A percentile compares a stretch with the other conserved stretches of the same genome.
Evolutionary conservation across 2,113 vertebrate genomes (phyloP).

Genomic region (Rissa tridactyla): DNA sequence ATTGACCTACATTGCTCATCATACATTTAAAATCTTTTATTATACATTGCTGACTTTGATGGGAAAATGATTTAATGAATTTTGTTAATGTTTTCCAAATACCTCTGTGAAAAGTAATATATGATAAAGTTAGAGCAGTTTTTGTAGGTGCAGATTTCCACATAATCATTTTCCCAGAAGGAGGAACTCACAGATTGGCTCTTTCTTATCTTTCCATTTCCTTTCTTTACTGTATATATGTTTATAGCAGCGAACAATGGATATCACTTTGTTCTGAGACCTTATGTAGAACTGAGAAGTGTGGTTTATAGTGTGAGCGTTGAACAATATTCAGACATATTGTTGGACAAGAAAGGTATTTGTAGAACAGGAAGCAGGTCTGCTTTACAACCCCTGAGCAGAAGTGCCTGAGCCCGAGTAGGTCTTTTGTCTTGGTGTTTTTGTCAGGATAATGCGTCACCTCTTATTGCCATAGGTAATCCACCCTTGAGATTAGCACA

Average conservation of each 20-base stretch:
- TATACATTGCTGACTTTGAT: neutral
- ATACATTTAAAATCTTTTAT: neutral
- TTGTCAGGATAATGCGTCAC: neutral
- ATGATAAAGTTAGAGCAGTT: neutral
- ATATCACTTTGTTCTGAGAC: neutral
- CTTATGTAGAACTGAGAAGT: neutral
- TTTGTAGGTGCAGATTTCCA: neutral
- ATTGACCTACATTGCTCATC: neutral
- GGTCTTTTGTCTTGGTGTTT: neutral
- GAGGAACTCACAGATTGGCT: neutral
- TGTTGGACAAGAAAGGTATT: neutral
- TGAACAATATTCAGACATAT: neutral
- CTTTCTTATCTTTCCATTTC: neutral
- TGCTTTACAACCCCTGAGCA: neutral
- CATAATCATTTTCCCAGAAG: neutral
- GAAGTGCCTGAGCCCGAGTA: neutral
- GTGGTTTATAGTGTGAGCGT: neutral
- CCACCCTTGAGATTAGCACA: accelerated
- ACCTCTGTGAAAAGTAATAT: neutral
- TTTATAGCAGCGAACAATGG: neutral
- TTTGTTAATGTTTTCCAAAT: neutral
- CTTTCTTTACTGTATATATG: neutral
- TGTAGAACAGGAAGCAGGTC: neutral
- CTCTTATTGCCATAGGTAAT: neutral
- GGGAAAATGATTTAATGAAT: neutral